Base-by-base conservation (phyloP, 2,888 invertebrate genomes). In the Erynnis tages region DNA sequence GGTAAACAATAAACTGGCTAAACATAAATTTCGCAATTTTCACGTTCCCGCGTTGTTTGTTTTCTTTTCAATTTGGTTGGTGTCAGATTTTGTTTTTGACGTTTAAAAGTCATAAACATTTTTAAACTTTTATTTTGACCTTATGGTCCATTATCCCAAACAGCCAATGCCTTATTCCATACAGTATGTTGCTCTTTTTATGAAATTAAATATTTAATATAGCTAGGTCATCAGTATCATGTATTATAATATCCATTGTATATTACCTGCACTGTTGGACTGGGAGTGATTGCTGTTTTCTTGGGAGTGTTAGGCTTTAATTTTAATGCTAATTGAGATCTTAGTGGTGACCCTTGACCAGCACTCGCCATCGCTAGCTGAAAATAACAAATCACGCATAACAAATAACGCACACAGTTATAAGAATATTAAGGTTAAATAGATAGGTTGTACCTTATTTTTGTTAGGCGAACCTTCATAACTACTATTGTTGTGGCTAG, bases 281-380 rank as follows among this genome's bases (percentile, higher is more conserved):
- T 90, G 17, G 87, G 86, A 10, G 82, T 79, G 25, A 81, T 79
- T 38, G 70, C 76, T 50, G 70, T 69, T 65, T 90, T 90, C 65
- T 90, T 90, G 16, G 92, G 91, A 63, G 91, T 88, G 61, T 91
- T 90, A 58, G 91, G 89, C 81, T 92, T 92, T 56, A 93, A 80
- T 81, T 93, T 94, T 63, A 94, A 82, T 47, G 93, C 93, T 63
- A 94, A 82, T 74, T 93, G 93, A 48, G 93, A 93, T 63, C 95
- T 90, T 48, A 94, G 83, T 2, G 95, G 95, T 8, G 94, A 94
- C 19, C 94, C 94, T 73, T 94, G 93, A 25, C 94, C 94, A 54
- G 92, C 92, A 67, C 90, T 89, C 10, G 91, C 82, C 77, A 90
- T 81, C 48, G 82, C 71, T 53, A 88, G 67, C 90, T 90, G 66